A percentile compares a stretch with the other conserved stretches of the same genome.
Conservation (phyloP, 2,888 invertebrate genomes). For the Tachina fera region DNA sequence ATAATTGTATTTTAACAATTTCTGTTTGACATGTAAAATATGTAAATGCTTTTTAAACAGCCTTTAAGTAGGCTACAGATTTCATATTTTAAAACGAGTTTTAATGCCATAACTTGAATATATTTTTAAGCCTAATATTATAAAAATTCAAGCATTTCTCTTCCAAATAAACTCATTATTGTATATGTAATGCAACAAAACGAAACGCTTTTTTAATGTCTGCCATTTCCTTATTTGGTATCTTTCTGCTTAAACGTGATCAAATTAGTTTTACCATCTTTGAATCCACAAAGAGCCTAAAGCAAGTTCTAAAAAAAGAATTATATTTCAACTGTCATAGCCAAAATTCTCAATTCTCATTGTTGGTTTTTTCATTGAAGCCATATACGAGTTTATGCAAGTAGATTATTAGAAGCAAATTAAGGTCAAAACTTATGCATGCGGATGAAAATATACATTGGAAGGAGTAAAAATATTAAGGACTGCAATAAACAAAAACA, state of each 20-base stretch:
- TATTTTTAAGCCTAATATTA: background rate
- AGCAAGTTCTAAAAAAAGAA: background rate
- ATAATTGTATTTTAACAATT: background rate
- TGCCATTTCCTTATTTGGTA: too few relatives aligned
- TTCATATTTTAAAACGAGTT: background rate
- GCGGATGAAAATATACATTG: background rate
- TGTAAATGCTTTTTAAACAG: background rate
- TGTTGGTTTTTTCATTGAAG: slow-evolving; percentile 2
- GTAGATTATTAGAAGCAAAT: slow-evolving; percentile 51
- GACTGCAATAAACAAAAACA: too few relatives aligned
- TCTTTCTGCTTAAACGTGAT: slow-evolving; percentile 58
- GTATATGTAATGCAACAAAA: background rate
- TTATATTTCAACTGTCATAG: background rate
- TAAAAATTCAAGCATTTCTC: background rate
- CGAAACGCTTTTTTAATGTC: background rate
- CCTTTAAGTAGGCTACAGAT: slow-evolving; percentile 2
- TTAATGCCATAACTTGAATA: background rate
- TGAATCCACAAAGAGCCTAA: slow-evolving; percentile 2
- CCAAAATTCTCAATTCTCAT: slow-evolving; percentile 7
- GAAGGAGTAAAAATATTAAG: background rate
- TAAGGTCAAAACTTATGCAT: slow-evolving; percentile 36
- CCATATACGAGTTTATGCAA: slow-evolving; percentile 1
- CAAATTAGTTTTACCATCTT: slow-evolving; percentile 43
- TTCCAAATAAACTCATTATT: background rate
- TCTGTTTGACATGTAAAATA: too few relatives aligned